Percentiles rank a stretch among this genome's conserved stretches.
These are phyloP conservation scores for Gymnoscelis rufifasciata DNA, from an alignment of 2,888 invertebrate genomes.

Conservation along the genomic window DNA sequence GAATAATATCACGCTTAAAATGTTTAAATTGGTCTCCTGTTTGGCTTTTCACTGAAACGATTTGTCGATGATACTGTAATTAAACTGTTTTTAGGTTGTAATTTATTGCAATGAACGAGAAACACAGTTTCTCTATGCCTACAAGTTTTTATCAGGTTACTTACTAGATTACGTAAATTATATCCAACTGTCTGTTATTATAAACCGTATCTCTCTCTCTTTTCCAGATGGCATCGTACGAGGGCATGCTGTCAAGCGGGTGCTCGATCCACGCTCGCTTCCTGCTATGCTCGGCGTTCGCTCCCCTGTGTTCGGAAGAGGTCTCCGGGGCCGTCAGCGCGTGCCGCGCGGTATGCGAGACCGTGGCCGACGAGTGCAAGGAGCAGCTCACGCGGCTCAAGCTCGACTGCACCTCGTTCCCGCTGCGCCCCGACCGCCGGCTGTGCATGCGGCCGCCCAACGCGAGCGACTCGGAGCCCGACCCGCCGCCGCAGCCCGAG, in stretches of 20 bases:
- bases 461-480: conserved; percentile 65
- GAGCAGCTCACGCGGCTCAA: conserved; percentile 86
- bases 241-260: conserved; percentile 86
- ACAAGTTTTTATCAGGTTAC: too few relatives aligned
- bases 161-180: too few relatives aligned
- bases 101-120: background rate
- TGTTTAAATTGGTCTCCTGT: conserved; percentile 7
- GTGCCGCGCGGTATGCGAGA: conserved; percentile 91
- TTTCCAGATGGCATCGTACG: conserved; percentile 84
- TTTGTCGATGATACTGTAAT: background rate
- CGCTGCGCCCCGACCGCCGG: conserved; percentile 83
- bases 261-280: conserved; percentile 90
- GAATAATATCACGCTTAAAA: conserved; percentile 13
- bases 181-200: background rate
- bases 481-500: conserved; percentile 56
- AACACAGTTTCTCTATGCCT: too few relatives aligned
- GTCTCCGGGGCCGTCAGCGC: conserved; percentile 91
- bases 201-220: conserved; percentile 13
- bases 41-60: background rate
- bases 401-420: conserved; percentile 89
- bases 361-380: conserved; percentile 85
- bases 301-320: conserved; percentile 93
- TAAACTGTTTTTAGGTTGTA: background rate
- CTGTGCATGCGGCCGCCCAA: conserved; percentile 87
- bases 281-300: conserved; percentile 93